These are phyloP conservation scores for Tipula unca DNA, from an alignment of 2,888 invertebrate genomes.

Conservation along the genomic window DNA sequence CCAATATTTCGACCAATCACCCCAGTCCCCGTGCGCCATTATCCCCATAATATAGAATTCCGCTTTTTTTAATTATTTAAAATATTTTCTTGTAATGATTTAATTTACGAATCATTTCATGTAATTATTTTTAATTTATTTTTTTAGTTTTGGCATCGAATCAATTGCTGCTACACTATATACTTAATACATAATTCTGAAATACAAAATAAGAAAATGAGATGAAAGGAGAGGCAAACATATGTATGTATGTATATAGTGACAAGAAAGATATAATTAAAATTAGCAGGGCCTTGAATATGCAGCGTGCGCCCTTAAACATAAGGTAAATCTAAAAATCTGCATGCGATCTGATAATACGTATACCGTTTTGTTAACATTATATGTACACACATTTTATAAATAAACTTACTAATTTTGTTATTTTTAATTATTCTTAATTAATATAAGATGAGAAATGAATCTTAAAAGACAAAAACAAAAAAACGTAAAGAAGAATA, in stretches of 20 bases:
- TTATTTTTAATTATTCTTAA: neutral
- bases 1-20: neutral
- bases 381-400: neutral
- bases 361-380: neutral
- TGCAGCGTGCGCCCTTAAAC: neutral
- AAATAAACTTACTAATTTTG: neutral
- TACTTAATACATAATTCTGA: neutral
- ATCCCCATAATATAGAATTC: neutral
- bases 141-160: neutral
- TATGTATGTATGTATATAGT: neutral
- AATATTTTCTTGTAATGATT: neutral
- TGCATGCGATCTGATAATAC: neutral
- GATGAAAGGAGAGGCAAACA: neutral
- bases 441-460: neutral
- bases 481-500: neutral
- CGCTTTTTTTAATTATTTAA: neutral
- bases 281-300: neutral
- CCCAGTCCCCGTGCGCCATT: neutral
- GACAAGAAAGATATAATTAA: neutral
- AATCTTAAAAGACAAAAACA: neutral
- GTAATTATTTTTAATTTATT: neutral
- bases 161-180: slow-evolving; percentile 1
- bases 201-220: neutral
- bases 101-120: neutral
- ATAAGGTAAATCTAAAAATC: neutral